A percentile compares a stretch with the other conserved stretches of the same genome.
phyloP scores from a whole-genome alignment of 1,140 invertebrate species.

The Belonocnema kinseyi region DNA sequence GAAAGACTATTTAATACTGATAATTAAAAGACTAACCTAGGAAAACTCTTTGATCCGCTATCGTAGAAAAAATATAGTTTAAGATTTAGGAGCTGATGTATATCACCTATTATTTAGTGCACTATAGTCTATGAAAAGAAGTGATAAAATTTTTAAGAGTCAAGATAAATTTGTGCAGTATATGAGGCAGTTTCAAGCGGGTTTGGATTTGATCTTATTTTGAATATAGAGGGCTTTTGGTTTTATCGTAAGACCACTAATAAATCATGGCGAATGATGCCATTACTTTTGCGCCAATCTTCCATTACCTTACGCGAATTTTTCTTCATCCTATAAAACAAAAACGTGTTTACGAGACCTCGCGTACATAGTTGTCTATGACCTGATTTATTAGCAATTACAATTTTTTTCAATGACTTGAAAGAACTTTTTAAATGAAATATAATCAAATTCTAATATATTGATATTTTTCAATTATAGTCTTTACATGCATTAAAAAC shows the following conservation, averaged over 20 bases:
- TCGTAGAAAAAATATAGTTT: too few species aligned
- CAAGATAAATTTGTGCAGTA: background rate
- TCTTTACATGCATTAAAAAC: too few species aligned
- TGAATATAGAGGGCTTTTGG: constrained; percentile 2
- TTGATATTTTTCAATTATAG: too few species aligned
- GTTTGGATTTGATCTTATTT: constrained; percentile 19
- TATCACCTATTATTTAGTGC: background rate
- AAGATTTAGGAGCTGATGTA: background rate
- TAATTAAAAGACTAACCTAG: background rate
- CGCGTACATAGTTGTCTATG: too few species aligned
- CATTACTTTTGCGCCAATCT: background rate
- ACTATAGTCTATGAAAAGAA: background rate
- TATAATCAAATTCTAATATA: too few species aligned
- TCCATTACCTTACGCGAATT: background rate
- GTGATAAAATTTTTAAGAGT: constrained; percentile 21
- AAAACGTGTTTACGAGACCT: too few species aligned
- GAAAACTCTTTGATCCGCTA: too few species aligned
- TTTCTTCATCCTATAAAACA: background rate
- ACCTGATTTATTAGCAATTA: too few species aligned
- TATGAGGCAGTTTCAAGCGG: background rate
- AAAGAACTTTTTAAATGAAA: too few species aligned
- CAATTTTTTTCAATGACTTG: too few species aligned
- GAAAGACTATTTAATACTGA: background rate
- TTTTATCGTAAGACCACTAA: constrained; percentile 6
- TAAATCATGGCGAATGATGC: background rate